phyloP scores from a whole-genome alignment of 2,113 vertebrate genomes.

The Trichechus manatus region DNA sequence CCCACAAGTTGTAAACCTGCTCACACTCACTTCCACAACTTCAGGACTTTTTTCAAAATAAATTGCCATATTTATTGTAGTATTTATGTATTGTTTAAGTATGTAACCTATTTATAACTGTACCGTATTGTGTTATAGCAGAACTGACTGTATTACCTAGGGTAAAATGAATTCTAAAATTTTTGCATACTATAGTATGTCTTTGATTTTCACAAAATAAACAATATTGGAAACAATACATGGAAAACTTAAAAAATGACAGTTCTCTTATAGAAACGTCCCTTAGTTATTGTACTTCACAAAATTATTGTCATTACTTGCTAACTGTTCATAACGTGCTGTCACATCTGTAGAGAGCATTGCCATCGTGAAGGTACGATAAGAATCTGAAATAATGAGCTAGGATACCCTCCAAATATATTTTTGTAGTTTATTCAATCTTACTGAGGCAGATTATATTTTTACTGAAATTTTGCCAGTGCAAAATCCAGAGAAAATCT shows the following conservation, averaged over 20 bases:
- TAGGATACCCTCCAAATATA: background rate
- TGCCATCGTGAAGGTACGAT: conserved; percentile 12
- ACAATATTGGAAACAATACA: background rate
- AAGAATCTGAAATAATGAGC: background rate
- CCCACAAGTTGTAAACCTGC: background rate
- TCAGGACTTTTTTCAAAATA: background rate
- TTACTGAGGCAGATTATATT: background rate
- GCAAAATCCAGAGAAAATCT: background rate
- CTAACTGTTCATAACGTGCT: background rate
- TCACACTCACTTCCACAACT: background rate
- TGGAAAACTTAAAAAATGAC: background rate
- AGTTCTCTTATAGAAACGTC: background rate
- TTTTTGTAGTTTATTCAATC: background rate
- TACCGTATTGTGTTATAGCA: background rate
- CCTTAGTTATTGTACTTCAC: background rate
- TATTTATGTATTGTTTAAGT: background rate
- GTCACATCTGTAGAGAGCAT: background rate
- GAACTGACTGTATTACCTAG: background rate
- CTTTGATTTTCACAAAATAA: conserved; percentile 7
- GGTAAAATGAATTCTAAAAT: conserved; percentile 64
- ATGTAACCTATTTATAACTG: background rate
- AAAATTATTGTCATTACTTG: conserved; percentile 37
- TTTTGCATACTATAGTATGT: background rate
- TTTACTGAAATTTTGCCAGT: background rate
- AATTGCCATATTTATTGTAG: background rate